Percentiles rank a stretch among this genome's conserved stretches.
These are phyloP conservation scores for Ceratitis capitata DNA, from an alignment of 1,140 invertebrate species.

Conservation along the genomic window DNA sequence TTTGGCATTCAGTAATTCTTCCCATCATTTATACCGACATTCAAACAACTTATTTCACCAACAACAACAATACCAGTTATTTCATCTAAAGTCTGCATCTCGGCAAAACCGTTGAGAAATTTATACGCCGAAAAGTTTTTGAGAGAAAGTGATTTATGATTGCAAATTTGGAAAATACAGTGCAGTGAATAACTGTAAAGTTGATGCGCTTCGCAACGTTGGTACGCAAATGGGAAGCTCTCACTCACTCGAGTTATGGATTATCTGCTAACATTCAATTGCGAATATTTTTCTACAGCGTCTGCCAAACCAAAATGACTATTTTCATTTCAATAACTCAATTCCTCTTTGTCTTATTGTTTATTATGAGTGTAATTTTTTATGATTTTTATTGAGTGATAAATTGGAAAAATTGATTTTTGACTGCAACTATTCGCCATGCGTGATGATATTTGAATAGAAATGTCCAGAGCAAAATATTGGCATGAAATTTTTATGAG, in stretches of 20 bases:
- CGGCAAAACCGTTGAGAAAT: background rate
- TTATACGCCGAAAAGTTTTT: conserved; percentile 30
- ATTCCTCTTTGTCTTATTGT: background rate
- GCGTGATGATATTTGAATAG: background rate
- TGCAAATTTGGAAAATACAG: conserved; percentile 10
- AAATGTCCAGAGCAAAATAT: background rate
- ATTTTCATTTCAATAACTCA: background rate
- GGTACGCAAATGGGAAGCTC: background rate
- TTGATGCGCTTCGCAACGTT: background rate
- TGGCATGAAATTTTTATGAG: no score
- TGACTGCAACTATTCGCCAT: background rate
- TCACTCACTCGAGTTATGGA: background rate
- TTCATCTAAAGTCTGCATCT: background rate
- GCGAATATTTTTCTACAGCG: background rate
- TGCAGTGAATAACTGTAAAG: background rate
- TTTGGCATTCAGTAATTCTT: background rate
- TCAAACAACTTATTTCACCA: background rate
- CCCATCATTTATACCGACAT: background rate
- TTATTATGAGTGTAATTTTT: background rate
- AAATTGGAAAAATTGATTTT: conserved; percentile 27
- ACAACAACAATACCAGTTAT: no score
- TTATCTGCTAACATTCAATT: background rate
- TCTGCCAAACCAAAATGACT: background rate
- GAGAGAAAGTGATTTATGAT: conserved; percentile 30
- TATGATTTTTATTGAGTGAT: conserved; percentile 14